Evolutionary conservation across 2,113 vertebrate genomes (phyloP).

Genomic region (Euleptes europaea): DNA sequence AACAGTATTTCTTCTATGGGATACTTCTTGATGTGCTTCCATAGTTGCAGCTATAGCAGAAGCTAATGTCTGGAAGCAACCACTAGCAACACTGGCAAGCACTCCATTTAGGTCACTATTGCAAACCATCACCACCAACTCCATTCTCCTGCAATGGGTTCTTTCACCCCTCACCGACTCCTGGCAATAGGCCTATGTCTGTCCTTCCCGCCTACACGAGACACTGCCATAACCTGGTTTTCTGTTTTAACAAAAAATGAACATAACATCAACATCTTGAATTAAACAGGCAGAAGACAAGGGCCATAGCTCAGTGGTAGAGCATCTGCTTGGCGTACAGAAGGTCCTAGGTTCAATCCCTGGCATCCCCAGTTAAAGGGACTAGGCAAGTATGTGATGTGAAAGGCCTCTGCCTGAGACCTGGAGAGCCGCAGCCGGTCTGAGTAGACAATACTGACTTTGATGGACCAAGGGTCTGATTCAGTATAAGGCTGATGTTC

Average conservation of each 20-base stretch:
- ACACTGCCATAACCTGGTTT: not conserved
- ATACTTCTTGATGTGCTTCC: not conserved
- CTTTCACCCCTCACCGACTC: not conserved
- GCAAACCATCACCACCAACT: not conserved
- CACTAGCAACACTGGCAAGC: not conserved
- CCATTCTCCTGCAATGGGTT: not conserved
- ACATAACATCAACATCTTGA: not conserved
- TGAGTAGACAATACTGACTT: no score
- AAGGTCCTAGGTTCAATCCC: no score
- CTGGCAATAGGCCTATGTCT: not conserved
- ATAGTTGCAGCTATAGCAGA: not conserved
- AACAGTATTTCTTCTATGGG: not conserved
- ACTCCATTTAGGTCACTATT: not conserved
- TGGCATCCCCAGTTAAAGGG: no score
- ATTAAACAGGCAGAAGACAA: not conserved
- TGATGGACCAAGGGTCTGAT: no score
- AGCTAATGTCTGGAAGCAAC: not conserved
- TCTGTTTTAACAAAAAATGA: slow-evolving; percentile 10
- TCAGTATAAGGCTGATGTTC: no score
- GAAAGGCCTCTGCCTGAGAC: no score
- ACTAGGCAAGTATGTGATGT: no score
- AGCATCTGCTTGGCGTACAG: no score
- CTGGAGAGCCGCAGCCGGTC: no score
- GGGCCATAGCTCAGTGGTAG: no score
- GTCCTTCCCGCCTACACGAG: no score